Evolutionary conservation across 1,140 invertebrate genomes (phyloP).

Genomic region (Hydropsyche tenuis): DNA sequence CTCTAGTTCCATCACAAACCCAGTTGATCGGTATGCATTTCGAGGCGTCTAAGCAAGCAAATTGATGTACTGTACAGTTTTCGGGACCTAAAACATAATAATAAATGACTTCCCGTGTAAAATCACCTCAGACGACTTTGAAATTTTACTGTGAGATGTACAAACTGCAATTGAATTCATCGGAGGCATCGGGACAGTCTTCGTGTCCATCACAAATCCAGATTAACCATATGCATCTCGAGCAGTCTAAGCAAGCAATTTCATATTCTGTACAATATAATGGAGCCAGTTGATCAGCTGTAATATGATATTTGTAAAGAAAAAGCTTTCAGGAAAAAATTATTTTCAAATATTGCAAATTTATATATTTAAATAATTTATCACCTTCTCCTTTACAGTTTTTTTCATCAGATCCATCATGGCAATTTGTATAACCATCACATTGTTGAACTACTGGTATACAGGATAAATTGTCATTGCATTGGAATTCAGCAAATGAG

Average conservation of each 20-base stretch:
- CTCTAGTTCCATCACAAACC: constrained; percentile 76
- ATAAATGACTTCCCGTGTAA: not conserved
- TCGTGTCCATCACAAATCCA: not conserved
- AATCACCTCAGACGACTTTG: not conserved
- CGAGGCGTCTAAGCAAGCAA: constrained; percentile 55
- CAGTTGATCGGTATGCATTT: constrained; percentile 74
- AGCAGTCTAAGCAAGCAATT: not conserved
- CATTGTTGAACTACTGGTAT: not conserved
- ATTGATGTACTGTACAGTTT: constrained; percentile 55
- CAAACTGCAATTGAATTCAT: too few relatives aligned
- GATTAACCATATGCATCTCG: not conserved
- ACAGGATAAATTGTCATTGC: not conserved
- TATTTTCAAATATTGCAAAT: too few relatives aligned
- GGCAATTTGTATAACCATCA: not conserved
- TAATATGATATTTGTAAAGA: too few relatives aligned
- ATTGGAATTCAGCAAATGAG: not conserved
- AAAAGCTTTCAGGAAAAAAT: not conserved
- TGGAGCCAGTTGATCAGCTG: too few relatives aligned
- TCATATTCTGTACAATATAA: not conserved
- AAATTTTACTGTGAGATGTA: too few relatives aligned
- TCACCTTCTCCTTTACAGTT: not conserved
- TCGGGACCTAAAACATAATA: too few relatives aligned
- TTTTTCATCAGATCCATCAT: not conserved
- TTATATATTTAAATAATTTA: too few relatives aligned
- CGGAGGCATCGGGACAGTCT: not conserved